phyloP scores from a whole-genome alignment of 2,797 vertebrate species.

The Semotilus atromaculatus region DNA sequence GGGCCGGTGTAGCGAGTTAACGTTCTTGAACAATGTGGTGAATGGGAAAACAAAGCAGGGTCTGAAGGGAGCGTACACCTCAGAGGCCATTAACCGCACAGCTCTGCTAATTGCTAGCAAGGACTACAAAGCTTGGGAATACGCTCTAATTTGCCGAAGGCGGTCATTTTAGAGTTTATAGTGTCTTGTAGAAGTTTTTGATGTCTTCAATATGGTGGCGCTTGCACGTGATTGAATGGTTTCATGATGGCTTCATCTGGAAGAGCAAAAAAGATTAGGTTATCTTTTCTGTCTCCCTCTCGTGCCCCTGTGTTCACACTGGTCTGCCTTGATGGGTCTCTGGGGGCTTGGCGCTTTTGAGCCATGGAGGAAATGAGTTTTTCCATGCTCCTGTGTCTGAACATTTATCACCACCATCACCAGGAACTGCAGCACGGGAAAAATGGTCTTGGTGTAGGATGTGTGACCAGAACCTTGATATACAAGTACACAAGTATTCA shows the following conservation, averaged over 20 bases:
- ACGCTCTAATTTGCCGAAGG: neutral
- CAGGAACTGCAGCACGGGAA: constrained; percentile 56
- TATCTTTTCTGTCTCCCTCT: constrained; percentile 40
- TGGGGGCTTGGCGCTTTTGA: constrained; percentile 51
- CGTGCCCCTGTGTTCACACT: constrained; percentile 18
- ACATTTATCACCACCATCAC: constrained; percentile 68
- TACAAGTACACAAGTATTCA: constrained; percentile 63
- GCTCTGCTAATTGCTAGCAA: constrained; percentile 21
- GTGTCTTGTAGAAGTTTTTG: neutral
- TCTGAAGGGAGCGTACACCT: constrained; percentile 22
- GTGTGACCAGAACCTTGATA: constrained; percentile 64
- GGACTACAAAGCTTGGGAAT: neutral
- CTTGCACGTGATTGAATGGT: neutral
- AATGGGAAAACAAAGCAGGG: constrained; percentile 28
- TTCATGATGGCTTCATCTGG: constrained; percentile 5
- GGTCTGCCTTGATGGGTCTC: constrained; percentile 42
- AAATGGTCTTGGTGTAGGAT: constrained; percentile 69
- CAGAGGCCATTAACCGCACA: constrained; percentile 19
- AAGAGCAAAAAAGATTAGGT: constrained; percentile 2
- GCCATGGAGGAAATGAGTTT: constrained; percentile 63
- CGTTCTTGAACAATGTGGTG: constrained; percentile 45
- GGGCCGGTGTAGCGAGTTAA: constrained; percentile 55
- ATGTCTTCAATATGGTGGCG: neutral
- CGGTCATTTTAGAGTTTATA: neutral
- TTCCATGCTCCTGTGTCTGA: constrained; percentile 52